Conservation (phyloP, 1,140 invertebrate species). For the Drosophila novamexicana region DNA sequence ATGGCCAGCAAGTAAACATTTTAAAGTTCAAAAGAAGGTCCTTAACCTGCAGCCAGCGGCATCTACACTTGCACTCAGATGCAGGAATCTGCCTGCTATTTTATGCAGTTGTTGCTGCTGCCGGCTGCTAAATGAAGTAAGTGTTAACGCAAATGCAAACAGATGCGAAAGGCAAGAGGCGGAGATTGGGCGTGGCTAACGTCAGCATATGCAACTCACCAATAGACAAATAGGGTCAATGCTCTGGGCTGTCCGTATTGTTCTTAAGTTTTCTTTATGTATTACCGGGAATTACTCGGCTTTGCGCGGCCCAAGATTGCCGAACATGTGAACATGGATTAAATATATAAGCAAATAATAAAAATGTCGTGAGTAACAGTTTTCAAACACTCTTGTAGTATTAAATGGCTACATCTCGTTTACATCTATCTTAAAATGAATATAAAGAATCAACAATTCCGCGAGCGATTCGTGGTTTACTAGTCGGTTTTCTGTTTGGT, state of each 20-base stretch:
- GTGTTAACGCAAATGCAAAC: conserved; percentile 80
- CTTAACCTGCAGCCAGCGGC: conserved; percentile 74
- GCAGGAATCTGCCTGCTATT: conserved; percentile 11
- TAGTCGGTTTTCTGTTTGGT: too few relatives aligned
- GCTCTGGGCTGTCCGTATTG: conserved; percentile 39
- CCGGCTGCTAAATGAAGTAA: conserved; percentile 73
- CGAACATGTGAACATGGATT: too few relatives aligned
- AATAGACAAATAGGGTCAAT: conserved; percentile 52
- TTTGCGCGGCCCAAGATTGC: too few relatives aligned
- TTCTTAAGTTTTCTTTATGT: too few relatives aligned
- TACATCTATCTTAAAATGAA: too few relatives aligned
- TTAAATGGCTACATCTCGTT: too few relatives aligned
- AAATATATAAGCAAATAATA: too few relatives aligned
- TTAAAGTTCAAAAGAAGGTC: conserved; percentile 81
- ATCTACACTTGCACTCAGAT: conserved; percentile 27
- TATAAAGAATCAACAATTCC: too few relatives aligned
- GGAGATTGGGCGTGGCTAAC: conserved; percentile 40
- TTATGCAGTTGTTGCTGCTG: conserved; percentile 40
- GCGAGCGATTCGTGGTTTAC: too few relatives aligned
- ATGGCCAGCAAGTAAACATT: conserved; percentile 71
- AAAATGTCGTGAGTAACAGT: too few relatives aligned
- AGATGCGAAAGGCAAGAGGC: conserved; percentile 66
- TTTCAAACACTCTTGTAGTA: too few relatives aligned
- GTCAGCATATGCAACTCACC: conserved; percentile 42
- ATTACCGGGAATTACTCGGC: too few relatives aligned